Conservation (phyloP, 1,140 invertebrate genomes). For the Drosophila virilis region DNA sequence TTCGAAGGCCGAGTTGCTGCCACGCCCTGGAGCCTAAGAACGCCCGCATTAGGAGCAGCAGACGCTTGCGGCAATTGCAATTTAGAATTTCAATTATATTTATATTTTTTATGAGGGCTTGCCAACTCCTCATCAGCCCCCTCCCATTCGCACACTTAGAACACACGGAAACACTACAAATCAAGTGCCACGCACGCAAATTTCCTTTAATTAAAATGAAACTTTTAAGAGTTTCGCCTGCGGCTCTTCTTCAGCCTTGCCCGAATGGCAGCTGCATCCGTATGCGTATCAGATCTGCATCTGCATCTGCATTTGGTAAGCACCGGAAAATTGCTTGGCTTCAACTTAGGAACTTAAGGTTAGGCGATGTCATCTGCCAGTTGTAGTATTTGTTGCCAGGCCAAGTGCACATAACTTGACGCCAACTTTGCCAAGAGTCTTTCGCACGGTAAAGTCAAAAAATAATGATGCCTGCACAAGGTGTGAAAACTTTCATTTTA, state of each 20-base stretch:
- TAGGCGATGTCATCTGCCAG: constrained; percentile 26
- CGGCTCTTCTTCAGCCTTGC: constrained; percentile 17
- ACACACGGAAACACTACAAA: constrained; percentile 73
- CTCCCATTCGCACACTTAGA: not conserved
- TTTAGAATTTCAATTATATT: constrained; percentile 82
- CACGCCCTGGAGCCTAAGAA: constrained; percentile 12
- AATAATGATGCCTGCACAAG: constrained; percentile 24
- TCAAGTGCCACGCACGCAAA: constrained; percentile 79
- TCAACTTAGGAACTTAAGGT: constrained; percentile 14
- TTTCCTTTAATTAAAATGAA: constrained; percentile 81
- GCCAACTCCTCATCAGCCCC: not conserved
- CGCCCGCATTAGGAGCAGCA: constrained; percentile 45
- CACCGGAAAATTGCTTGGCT: constrained; percentile 31
- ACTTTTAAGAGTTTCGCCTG: constrained; percentile 72
- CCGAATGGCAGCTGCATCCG: constrained; percentile 16
- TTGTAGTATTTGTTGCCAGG: constrained; percentile 14
- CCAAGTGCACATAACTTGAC: constrained; percentile 23
- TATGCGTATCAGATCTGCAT: constrained; percentile 10
- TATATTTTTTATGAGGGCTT: constrained; percentile 62
- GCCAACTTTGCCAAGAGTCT: constrained; percentile 22
- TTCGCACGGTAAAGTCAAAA: constrained; percentile 10
- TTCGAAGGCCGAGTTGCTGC: constrained; percentile 19
- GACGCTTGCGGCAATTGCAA: constrained; percentile 72
- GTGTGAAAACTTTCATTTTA: constrained; percentile 13
- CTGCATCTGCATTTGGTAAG: constrained; percentile 17